Evolutionary conservation across 2,113 vertebrate species (phyloP), one percentile per base, ranked within the genome.

Genomic region (Phycodurus eques): DNA sequence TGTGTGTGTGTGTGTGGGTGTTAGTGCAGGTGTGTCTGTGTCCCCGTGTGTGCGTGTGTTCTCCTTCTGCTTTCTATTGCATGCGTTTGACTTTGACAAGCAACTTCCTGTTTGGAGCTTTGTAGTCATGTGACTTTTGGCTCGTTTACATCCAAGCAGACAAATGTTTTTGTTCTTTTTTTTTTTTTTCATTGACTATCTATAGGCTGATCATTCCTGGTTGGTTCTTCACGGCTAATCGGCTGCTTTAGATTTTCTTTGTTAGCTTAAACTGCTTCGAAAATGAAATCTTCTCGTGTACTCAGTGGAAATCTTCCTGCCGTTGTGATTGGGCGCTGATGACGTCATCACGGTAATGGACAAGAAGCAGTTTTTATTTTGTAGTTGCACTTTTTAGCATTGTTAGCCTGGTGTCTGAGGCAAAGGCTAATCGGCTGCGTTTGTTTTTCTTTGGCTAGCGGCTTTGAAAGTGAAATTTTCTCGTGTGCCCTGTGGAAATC

Each of bases 61-160:
- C 17, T 51, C 15, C 3, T 53, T 43, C 11, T 19, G 63, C 63
- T 65, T 47, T 66, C 22, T 17, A 66, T 15, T 47, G 64, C 64
- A 66, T 66, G 64, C 64, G 14, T 66, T 66, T 20, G 14, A 44
- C 13, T 66, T 62, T 13, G 19, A 27, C 22, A 15, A 12, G 22
- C 64, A 17, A 66, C 43, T 47, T 66, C 43, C 64, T 17, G 43
- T 66, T 47, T 47, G 64, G n/a, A 33, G 56, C 56, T 59, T 31
- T 31, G 22, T 59, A 14, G 22, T 47, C 64, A 47, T 27, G 64
- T 66, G 44, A 31, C 22, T 66, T 31, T 27, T 46, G 63, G 63
- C 57, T 35, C 14, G 59, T 61, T 61, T 17, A 35, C 31, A 39
- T 17, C 31, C 31, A 33, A 35, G 59, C 15, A 22, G 49, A 51